These are phyloP conservation scores for Odiellus spinosus DNA, from an alignment of 2,888 invertebrate species.

Conservation along the genomic window DNA sequence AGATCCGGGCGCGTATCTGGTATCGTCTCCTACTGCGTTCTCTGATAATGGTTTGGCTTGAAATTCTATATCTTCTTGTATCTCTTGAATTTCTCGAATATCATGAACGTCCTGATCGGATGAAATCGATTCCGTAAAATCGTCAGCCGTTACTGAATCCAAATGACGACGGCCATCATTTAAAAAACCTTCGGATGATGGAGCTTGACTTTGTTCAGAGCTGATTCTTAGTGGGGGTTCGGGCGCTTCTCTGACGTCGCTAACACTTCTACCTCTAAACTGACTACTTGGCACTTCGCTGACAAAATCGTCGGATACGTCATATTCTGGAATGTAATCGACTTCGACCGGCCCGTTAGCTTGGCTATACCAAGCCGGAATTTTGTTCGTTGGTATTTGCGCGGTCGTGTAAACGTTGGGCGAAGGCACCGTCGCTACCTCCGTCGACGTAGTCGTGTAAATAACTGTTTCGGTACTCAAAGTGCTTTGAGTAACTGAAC, in stretches of 20 bases:
- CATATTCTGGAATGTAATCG: constrained; percentile 13
- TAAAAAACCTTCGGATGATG: no score
- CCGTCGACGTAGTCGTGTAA: constrained; percentile 8
- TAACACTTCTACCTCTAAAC: not conserved
- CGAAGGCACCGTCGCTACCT: not conserved
- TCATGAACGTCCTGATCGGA: not conserved
- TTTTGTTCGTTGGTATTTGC: not conserved
- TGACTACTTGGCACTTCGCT: no score
- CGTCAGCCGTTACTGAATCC: no score
- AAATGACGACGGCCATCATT: no score
- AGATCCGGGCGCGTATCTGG: no score
- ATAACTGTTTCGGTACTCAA: constrained; percentile 19
- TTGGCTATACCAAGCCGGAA: not conserved
- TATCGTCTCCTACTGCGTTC: no score
- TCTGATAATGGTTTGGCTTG: no score
- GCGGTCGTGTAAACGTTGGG: not conserved
- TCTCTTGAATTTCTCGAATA: not conserved
- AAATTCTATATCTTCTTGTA: not conserved
- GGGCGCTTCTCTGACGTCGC: not conserved
- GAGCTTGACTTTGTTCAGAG: no score
- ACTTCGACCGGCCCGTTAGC: constrained; percentile 15
- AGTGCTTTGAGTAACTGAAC: constrained; percentile 18
- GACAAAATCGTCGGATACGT: not conserved
- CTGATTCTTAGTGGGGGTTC: not conserved
- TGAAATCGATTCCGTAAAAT: not conserved